Evolutionary conservation across 2,888 invertebrate genomes (phyloP), one percentile per base, ranked within the genome.

Genomic region (Homarus gammarus): DNA sequence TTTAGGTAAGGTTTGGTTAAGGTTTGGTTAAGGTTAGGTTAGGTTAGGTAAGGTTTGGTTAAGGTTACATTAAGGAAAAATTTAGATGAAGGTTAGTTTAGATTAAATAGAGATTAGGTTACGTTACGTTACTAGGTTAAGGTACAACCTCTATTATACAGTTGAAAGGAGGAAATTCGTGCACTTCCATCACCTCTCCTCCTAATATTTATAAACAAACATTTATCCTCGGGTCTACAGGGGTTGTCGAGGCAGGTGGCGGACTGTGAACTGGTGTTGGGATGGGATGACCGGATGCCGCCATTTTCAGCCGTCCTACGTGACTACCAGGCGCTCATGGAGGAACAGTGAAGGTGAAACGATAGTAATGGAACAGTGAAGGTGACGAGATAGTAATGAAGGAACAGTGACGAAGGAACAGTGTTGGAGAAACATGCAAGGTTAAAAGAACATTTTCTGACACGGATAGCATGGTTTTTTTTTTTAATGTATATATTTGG

Each of bases 281-380:
- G 77, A 0, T 86, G 85, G 85, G 85, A 86, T 68, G 64, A 10
- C 0, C 18, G 85, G 12, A 68, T 86, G 85, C 85, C 85, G 0
- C 15, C 64, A 49, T 78, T 78, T 49, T 10, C 18, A 18, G 33
- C 78, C 1, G 85, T 86, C 12, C n/a, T 78, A 6, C 64, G 38
- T 22, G 78, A 86, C 18, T 86, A 86, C 70, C 78, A 15, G 0
- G n/a, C 44, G 0, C 18, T 81, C 44, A 36, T 83, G 15, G 8
- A 70, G 15, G 44, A 44, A 0, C 18, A 22, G 36, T 40, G 44
- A 0, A n/a, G n/a, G n/a, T n/a, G n/a, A n/a, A n/a, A n/a, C n/a
- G n/a, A n/a, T n/a, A n/a, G n/a, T n/a, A n/a, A n/a, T n/a, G n/a
- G n/a, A n/a, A n/a, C n/a, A n/a, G n/a, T n/a, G n/a, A n/a, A n/a